A percentile compares a stretch with the other conserved stretches of the same genome.
phyloP scores from a whole-genome alignment of 1,140 invertebrate species.

The Cherax destructor region DNA sequence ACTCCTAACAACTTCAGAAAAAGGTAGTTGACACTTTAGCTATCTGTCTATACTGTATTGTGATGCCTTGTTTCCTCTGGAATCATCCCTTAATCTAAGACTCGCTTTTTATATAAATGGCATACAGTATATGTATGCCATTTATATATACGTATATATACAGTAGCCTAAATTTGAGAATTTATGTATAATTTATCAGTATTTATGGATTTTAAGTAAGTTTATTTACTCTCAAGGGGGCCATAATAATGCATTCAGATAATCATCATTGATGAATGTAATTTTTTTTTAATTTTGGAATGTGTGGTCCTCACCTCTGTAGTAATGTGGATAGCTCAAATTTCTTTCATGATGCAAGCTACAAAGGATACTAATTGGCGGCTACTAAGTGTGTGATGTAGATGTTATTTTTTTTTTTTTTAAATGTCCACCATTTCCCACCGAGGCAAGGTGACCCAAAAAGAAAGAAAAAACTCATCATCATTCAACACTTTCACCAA shows the following conservation, averaged over 20 bases:
- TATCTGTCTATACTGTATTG: neutral
- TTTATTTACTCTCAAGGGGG: neutral
- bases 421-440: no score
- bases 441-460: no score
- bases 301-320: neutral
- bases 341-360: neutral
- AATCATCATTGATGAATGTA: neutral
- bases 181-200: neutral
- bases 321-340: conserved; percentile 17
- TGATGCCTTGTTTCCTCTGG: neutral
- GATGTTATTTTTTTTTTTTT: no score
- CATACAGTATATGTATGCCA: neutral
- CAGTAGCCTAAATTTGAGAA: neutral
- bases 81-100: neutral
- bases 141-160: no score
- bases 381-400: neutral
- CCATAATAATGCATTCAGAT: neutral
- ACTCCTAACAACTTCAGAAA: neutral
- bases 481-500: no score
- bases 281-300: neutral
- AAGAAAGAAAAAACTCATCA: no score
- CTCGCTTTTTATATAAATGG: neutral
- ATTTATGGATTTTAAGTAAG: neutral
- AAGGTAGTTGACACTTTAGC: neutral
- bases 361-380: neutral